These are phyloP conservation scores for Diachasmimorpha longicaudata DNA, from an alignment of 1,140 invertebrate genomes.

Conservation along the genomic window DNA sequence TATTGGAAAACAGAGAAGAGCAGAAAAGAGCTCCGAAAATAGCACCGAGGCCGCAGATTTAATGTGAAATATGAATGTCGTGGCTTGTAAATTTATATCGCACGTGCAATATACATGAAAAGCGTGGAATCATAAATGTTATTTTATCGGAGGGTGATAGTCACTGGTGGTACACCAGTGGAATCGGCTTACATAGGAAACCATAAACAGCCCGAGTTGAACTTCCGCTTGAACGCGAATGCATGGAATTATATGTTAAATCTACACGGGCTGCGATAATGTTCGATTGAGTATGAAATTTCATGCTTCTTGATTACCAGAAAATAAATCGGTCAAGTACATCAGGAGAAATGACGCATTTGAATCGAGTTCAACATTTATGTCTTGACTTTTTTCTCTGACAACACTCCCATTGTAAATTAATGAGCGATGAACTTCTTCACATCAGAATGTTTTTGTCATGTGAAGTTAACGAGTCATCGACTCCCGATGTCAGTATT, in stretches of 20 bases:
- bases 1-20: too few relatives aligned
- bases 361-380: neutral
- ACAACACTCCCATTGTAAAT: too few relatives aligned
- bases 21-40: too few relatives aligned
- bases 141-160: slow-evolving; percentile 1
- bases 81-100: neutral
- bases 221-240: neutral
- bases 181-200: slow-evolving; percentile 10
- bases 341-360: neutral
- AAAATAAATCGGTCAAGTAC: neutral
- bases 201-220: neutral
- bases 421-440: too few relatives aligned
- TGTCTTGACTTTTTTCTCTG: neutral
- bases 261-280: neutral
- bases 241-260: neutral
- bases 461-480: too few relatives aligned
- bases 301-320: neutral
- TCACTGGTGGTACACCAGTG: neutral
- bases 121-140: slow-evolving; percentile 3
- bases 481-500: too few relatives aligned
- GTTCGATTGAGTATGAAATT: neutral
- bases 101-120: slow-evolving; percentile 2
- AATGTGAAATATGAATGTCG: neutral
- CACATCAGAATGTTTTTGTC: neutral
- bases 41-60: neutral